Percentiles rank a stretch among this genome's conserved stretches.
These are phyloP conservation scores for Hydractinia symbiolongicarpus DNA, from an alignment of 30 jellyfish, hydroid and myxozoan genomes.

Conservation along the genomic window DNA sequence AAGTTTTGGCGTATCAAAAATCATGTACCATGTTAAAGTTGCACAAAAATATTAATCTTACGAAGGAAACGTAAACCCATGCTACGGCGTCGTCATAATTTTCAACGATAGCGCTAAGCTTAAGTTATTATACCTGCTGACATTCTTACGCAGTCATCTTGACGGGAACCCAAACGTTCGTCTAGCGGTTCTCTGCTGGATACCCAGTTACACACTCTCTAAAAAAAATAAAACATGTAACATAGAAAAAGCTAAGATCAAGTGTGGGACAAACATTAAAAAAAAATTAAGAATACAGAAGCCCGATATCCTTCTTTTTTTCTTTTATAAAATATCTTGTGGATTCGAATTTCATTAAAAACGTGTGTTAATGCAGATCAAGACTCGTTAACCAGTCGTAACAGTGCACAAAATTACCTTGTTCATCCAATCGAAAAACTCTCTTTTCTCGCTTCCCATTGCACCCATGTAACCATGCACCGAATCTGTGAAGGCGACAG, in stretches of 20 bases:
- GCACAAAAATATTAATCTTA: neutral
- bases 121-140: conserved; percentile 41
- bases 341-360: no score
- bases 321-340: no score
- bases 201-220: conserved; percentile 62
- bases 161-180: conserved; percentile 24
- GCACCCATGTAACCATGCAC: conserved; percentile 30
- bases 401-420: neutral
- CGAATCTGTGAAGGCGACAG: conserved; percentile 83
- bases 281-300: no score
- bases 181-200: conserved; percentile 43
- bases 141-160: conserved; percentile 35
- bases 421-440: neutral
- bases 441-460: neutral
- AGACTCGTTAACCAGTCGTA: neutral
- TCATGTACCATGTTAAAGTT: neutral
- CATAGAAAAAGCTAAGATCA: no score
- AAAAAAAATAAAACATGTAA: neutral
- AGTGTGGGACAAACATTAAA: no score
- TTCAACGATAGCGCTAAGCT: neutral
- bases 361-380: no score
- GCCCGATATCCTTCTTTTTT: no score
- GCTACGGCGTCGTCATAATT: neutral
- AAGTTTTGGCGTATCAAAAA: neutral
- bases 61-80: neutral